phyloP scores from a whole-genome alignment of 2,113 vertebrate genomes.

The Sakesphorus luctuosus region DNA sequence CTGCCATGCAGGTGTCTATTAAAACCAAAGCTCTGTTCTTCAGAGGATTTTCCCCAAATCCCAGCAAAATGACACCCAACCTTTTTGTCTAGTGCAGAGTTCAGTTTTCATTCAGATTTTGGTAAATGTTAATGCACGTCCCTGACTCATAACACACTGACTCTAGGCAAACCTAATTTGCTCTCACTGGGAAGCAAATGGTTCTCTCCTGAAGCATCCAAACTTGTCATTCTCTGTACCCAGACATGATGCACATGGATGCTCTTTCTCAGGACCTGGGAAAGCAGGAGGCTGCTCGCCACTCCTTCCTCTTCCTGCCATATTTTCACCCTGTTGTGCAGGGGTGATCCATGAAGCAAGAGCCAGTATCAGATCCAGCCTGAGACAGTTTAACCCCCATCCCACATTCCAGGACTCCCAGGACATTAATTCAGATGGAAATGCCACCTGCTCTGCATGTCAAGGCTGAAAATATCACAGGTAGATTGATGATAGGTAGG shows the following conservation, averaged over 20 bases:
- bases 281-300: background rate
- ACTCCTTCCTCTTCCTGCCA: background rate
- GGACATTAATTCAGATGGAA: background rate
- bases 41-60: background rate
- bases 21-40: background rate
- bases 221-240: slow-evolving; percentile 11
- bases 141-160: slow-evolving; percentile 6
- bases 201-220: slow-evolving; percentile 31
- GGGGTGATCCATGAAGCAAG: background rate
- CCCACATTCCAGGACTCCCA: background rate
- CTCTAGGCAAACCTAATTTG: background rate
- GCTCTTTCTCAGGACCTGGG: background rate
- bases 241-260: background rate
- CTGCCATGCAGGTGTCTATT: background rate
- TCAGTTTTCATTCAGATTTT: background rate
- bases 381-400: background rate
- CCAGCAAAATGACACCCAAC: background rate
- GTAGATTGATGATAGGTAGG: background rate
- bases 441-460: background rate
- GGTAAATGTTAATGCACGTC: background rate
- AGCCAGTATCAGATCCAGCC: background rate
- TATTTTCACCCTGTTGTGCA: background rate
- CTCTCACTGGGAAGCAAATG: background rate
- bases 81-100: background rate
- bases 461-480: background rate